Evolutionary conservation across 1,140 invertebrate species (phyloP), one percentile per base, ranked within the genome.

Genomic region (Calliphora vicina): DNA sequence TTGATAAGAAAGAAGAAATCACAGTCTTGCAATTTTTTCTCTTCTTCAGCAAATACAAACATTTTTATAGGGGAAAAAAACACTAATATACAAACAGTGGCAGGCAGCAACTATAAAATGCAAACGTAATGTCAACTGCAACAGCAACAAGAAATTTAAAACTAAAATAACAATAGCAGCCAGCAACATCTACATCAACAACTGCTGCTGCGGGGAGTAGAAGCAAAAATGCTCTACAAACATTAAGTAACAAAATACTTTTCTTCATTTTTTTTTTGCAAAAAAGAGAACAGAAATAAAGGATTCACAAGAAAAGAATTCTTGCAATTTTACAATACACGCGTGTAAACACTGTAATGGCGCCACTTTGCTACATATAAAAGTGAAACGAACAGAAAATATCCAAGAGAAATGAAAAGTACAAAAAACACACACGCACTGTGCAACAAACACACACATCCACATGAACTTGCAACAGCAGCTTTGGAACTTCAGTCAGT

Each of bases 321-420:
- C 26, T 76, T 43, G 73, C 25, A 76, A 76, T 76, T n/a, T 35
- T 23, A 67, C 61, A 67, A 67, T 67, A 67, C 73, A 43, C 73
- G 73, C 73, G 73, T 76, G 73, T 43, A 76, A 76, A 76, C 73
- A 76, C n/a, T 35, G 20, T 76, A 76, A 76, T 76, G 73, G 73
- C 73, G 73, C 27, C 73, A 76, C 73, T 76, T 76, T 43, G 20
- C n/a, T n/a, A 15, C 20, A 50, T 17, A 50, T 12, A 61, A 61
- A 61, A 61, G 6, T 67, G 17, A 23, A 67, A 67, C 6, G 17
- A 67, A 67, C 6, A 67, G 23, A 50, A 50, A 50, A 50, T 15
- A n/a, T 50, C 15, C 17, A 6, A 2, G 15, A 50, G 45, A 50
- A 12, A 13, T 50, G 45, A 50, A 50, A 13, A 50, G 3, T 8